Base-by-base conservation (phyloP, 2,888 invertebrate species). In the Hipparchia sbordonii region DNA sequence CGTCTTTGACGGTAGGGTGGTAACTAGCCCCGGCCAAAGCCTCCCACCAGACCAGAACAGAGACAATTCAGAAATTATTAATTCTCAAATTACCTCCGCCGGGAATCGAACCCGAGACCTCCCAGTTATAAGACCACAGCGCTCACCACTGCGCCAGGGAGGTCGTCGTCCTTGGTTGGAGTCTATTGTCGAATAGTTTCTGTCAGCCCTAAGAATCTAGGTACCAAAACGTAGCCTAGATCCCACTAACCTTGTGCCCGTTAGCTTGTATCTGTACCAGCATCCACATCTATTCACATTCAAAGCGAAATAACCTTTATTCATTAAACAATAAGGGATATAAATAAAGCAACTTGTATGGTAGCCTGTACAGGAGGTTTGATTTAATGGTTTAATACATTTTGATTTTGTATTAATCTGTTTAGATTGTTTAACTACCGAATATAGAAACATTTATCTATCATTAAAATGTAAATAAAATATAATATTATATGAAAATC, bases 201-300 rank as follows among this genome's bases (percentile, higher is more conserved):
- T 65, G 33, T 65, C 74, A 74, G 48, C 76, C 74, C 72, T 76
- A 72, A 3, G 5, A 48, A 65, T 59, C 70, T 74, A 74, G 70
- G 72, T 71, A 74, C 76, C 76, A 72, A 76, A 76, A 75, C 77
- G 73, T 78, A 78, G 77, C 84, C 84, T 79, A 83, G 80, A 83
- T 83, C 75, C 75, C 74, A 65, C 39, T 77, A 77, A 79, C 84
- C 84, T 84, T 84, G 84, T 79, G 73, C 77, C 71, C 76, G 75
- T 80, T 84, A 72, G 70, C 65, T 56, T 70, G 54, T 71, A 72
- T 76, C 72, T 72, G 61, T 71, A 71, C 71, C 23, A 46, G 56
- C 65, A 63, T 56, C 70, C 67, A 52, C 60, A 67, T 61, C 70
- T n/a, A 39, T 61, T 67, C 54, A 63, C 61, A 56, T 68, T 52